Conservation (phyloP, 2,113 vertebrate genomes). For the Malurus alboscapulatus region DNA sequence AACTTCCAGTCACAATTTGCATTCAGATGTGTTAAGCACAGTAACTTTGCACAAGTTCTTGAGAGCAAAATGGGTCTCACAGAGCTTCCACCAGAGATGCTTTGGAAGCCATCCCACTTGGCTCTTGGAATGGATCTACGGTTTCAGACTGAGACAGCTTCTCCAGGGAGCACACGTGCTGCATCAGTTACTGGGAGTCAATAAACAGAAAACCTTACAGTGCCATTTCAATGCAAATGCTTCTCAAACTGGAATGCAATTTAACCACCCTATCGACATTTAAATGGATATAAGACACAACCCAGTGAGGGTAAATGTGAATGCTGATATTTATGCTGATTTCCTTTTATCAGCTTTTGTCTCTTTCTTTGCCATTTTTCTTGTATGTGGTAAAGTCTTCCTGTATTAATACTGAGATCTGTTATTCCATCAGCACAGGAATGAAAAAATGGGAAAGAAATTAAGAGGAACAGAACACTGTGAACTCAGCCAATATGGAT, state of each 20-base stretch:
- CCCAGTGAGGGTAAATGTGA: not conserved
- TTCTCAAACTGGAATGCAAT: not conserved
- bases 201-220: not conserved
- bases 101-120: not conserved
- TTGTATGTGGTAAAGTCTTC: not conserved
- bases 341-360: not conserved
- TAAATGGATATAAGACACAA: not conserved
- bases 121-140: not conserved
- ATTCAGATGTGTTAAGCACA: not conserved
- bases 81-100: not conserved
- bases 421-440: not conserved
- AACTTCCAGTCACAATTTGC: not conserved
- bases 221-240: not conserved
- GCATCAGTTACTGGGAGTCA: not conserved
- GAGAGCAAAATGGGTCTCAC: not conserved
- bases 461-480: not conserved
- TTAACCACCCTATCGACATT: not conserved
- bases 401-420: not conserved
- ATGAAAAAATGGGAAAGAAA: not conserved
- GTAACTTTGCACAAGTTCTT: not conserved
- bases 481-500: not conserved
- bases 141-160: not conserved
- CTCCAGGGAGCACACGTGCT: not conserved
- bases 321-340: not conserved
- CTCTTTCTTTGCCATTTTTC: not conserved